Base-by-base conservation (phyloP, 23 tunicate species). In the Styela clava region DNA sequence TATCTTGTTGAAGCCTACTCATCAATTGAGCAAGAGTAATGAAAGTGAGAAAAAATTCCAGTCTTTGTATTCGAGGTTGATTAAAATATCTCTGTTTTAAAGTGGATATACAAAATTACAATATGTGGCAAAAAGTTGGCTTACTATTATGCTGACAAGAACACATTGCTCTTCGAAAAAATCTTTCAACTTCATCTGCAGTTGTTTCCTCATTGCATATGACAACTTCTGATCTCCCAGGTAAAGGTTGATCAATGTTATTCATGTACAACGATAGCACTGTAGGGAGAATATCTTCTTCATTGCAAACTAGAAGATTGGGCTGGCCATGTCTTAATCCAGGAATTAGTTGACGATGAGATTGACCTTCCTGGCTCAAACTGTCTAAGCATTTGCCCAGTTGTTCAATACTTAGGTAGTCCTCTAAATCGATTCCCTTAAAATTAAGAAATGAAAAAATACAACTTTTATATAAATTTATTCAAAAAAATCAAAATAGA, bases 351-450 rank as follows among this genome's bases (percentile, higher is more conserved):
- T 77, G 24, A 24, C 87, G 84, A 2, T 24, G 33, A 37, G 16
- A 24, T 2, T 18, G 44, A 5, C 24, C 34, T 0, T 44, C 16
- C 21, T 83, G 33, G 35, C 34, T 31, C 73, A 87, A 62, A 29
- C 44, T 74, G 31, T 36, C 31, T 22, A 84, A 24, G 24, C 77
- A 74, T 29, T 25, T 34, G 24, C 93, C 93, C 33, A 88, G 73
- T 32, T 83, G 87, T 28, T 83, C 93, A 21, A 84, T 83, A 74
- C 93, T 84, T 32, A 88, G 88, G 78, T 87, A 83, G 34, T 88
- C 93, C 35, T 73, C 76, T 32, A 88, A 61, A 20, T 83, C 78
- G 2, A 87, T 88, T n/a, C 77, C 73, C 93, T 88, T 37, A 78
- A 83, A 18, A n/a, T 16, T 19, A 19, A 68, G 16, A 19, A 21